Evolutionary conservation across 2,797 vertebrate species (phyloP).

Genomic region (Hoplostethus mediterraneus): DNA sequence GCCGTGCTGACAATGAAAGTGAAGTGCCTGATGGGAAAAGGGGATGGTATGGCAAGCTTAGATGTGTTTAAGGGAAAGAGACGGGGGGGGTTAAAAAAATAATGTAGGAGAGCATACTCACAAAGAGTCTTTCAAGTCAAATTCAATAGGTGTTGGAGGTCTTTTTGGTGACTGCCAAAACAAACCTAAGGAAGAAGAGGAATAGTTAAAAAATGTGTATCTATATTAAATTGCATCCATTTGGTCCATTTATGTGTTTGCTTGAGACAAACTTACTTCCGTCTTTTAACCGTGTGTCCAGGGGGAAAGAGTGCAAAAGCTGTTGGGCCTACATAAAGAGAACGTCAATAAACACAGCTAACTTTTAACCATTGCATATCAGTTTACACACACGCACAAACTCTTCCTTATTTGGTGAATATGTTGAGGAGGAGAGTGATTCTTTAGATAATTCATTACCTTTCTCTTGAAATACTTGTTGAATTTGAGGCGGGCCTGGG

Average conservation of each 20-base stretch:
- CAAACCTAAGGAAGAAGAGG: slow-evolving; percentile 86
- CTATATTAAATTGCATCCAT: neutral
- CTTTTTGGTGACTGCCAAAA: slow-evolving; percentile 99
- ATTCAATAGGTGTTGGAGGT: slow-evolving; percentile 93
- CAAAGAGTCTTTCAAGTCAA: slow-evolving; percentile 93
- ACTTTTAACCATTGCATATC: neutral
- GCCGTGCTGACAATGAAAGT: slow-evolving; percentile 91
- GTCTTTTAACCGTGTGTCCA: slow-evolving; percentile 97
- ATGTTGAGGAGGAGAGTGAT: too few relatives aligned
- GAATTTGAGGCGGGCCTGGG: slow-evolving; percentile 94
- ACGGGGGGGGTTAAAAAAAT: neutral
- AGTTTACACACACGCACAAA: neutral
- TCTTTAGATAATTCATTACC: slow-evolving; percentile 77
- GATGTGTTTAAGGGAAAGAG: neutral
- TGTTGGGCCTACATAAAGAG: slow-evolving; percentile 89
- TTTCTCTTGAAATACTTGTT: slow-evolving; percentile 99
- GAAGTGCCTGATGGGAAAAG: slow-evolving; percentile 86
- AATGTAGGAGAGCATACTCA: slow-evolving; percentile 82
- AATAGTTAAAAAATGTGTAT: slow-evolving; percentile 13
- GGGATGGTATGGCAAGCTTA: slow-evolving; percentile 17
- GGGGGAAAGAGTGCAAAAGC: slow-evolving; percentile 95
- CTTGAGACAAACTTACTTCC: slow-evolving; percentile 89
- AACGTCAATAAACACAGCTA: neutral
- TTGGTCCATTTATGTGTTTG: neutral
- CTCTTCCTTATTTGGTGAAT: neutral